Base-by-base conservation (phyloP, 1,140 invertebrate species). In the Caenorhabditis brenneri region DNA sequence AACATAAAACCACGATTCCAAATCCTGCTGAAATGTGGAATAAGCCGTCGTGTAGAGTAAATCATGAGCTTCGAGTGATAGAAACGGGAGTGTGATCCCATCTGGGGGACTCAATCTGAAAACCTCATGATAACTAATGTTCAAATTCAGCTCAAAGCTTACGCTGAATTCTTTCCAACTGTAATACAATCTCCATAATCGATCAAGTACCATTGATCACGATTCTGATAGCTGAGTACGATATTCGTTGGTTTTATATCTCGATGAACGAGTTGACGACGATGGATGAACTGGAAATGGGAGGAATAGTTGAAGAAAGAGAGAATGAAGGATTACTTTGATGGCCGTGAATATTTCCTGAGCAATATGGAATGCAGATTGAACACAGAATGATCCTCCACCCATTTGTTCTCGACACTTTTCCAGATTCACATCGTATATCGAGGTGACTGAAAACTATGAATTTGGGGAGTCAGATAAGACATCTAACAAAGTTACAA, bases 371-470 rank as follows among this genome's bases (percentile, higher is more conserved):
- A 74, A 74, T 42, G 65, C 65, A 0, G 65, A 74, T 12, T 42
- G 33, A 42, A 74, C 36, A 74, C 36, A 46, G 10, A 74, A 74
- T 7, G 33, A 1, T 39, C 65, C 65, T 12, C 65, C 65, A 12
- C 65, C 65, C 65, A 74, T 74, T 46, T 74, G 65, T 46, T 74
- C 65, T 42, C 65, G 65, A 27, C 65, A 74, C 10, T 74, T 74
- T 24, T 74, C 65, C 36, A 74, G 15, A 27, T 42, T 74, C 12
- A 74, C 65, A 42, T 74, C 65, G 24, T 12, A 74, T 7, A 74
- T 74, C 9, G 12, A 19, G n/a, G 65, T 74, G 22, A 74, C 65
- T 74, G 65, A 42, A 74, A 74, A 42, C 19, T 33, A n/a, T n/a
- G n/a, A n/a, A n/a, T n/a, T n/a, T n/a, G n/a, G 39, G 39, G 39